phyloP scores from a whole-genome alignment of 2,113 vertebrate genomes.

The Sialia sialis region DNA sequence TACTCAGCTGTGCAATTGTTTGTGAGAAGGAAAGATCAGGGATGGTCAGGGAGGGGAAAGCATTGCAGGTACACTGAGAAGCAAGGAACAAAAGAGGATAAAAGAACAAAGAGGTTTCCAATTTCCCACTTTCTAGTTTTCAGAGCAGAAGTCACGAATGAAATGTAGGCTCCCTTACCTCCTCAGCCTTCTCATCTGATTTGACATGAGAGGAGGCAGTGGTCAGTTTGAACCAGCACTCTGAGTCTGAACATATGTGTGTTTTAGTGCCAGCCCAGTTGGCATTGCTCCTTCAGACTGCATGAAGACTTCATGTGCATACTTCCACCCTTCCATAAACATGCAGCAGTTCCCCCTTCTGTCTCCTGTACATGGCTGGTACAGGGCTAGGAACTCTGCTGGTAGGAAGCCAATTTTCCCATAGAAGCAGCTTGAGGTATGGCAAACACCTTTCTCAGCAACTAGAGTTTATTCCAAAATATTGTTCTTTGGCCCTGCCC shows the following conservation, averaged over 20 bases:
- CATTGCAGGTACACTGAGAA: neutral
- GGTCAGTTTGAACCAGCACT: neutral
- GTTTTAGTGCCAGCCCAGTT: neutral
- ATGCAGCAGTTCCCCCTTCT: neutral
- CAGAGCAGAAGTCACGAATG: neutral
- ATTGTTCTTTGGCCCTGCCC: neutral
- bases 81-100: neutral
- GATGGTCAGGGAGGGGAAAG: neutral
- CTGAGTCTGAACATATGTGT: neutral
- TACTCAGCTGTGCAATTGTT: slow-evolving; percentile 2
- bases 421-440: neutral
- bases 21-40: neutral
- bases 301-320: neutral
- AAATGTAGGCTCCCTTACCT: neutral
- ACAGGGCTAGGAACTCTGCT: neutral
- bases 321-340: neutral
- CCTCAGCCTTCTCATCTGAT: neutral
- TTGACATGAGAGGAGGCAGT: neutral
- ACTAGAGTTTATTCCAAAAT: neutral
- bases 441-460: neutral
- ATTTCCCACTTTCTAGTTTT: neutral
- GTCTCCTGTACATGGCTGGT: neutral
- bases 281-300: fast-evolving
- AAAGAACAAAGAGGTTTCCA: neutral
- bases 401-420: neutral